phyloP scores from a whole-genome alignment of 2,797 vertebrate species.

The Sebastes kiyomatsui region DNA sequence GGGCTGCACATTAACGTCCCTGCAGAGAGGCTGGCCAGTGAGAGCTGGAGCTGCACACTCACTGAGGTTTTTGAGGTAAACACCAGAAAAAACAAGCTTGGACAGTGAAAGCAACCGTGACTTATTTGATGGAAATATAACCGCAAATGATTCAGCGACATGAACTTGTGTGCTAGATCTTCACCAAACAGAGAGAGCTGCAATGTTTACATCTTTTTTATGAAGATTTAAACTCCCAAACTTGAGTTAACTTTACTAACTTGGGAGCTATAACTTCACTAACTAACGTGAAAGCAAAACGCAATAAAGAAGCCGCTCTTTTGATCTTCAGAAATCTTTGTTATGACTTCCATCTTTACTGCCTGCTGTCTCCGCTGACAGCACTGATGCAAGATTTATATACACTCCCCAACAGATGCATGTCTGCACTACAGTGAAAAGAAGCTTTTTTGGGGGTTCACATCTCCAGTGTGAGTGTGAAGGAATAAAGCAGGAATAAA shows the following conservation, averaged over 20 bases:
- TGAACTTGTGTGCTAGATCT: background rate
- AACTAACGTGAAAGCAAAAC: background rate
- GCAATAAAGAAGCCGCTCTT: background rate
- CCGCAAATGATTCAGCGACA: background rate
- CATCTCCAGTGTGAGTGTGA: slow-evolving; percentile 28
- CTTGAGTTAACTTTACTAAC: background rate
- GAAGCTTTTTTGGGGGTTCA: slow-evolving; percentile 21
- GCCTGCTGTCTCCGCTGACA: slow-evolving; percentile 23
- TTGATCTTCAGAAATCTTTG: background rate
- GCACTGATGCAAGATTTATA: slow-evolving; percentile 16
- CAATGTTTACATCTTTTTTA: background rate
- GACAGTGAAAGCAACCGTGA: background rate
- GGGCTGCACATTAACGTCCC: slow-evolving; percentile 35
- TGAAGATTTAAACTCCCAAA: background rate
- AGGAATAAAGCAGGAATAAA: slow-evolving; percentile 50
- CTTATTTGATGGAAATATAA: background rate
- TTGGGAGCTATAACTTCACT: background rate
- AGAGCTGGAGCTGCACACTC: background rate
- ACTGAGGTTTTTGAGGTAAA: slow-evolving; percentile 35
- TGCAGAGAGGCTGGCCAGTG: background rate
- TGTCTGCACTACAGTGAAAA: slow-evolving; percentile 15
- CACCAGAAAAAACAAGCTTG: slow-evolving; percentile 10
- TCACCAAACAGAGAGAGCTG: background rate
- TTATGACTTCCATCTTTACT: slow-evolving; percentile 8
- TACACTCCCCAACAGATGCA: slow-evolving; percentile 30